Base-by-base conservation (phyloP, 2,888 invertebrate genomes). In the Eupithecia dodoneata region DNA sequence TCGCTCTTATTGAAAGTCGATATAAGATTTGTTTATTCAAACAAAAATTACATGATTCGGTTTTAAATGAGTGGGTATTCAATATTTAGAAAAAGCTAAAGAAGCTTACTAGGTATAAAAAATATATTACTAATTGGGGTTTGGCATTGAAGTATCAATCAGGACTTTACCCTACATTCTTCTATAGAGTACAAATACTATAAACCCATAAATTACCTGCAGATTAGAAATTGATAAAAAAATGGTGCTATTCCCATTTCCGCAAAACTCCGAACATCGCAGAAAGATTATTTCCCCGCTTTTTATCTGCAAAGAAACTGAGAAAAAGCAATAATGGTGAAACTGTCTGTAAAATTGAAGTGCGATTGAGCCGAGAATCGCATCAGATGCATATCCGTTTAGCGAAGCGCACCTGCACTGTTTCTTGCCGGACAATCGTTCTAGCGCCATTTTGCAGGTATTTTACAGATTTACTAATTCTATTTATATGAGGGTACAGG, bases 301-400 rank as follows among this genome's bases (percentile, higher is more conserved):
- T 55, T 59, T 74, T 52, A 30, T 63, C 71, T 18, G 52, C 71
- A 77, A 74, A 41, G 63, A 72, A 75, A 75, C 44, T 63, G 70
- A 77, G 70, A 71, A 75, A 75, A 77, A 44, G 72, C 74, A 77
- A 77, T 77, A 77, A 74, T 73, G 73, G 74, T 79, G 74, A 79
- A 79, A 79, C 66, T 75, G 66, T 78, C 74, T 71, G 76, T 76
- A 76, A 80, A 80, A 78, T 76, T 66, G 75, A 76, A 81, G 77
- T 79, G 81, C 79, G 77, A 82, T 80, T 76, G 81, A 77, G 80
- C 77, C 76, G 77, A 72, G 81, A 81, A 82, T 80, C 80, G 81
- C 79, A 81, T 81, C 81, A 79, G 79, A 49, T 55, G 44, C 73
- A 42, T 72, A 81, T 79, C 79, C 74, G 79, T 76, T 83, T 76